Evolutionary conservation across 2,888 invertebrate species (phyloP), one percentile per base, ranked within the genome.

Genomic region (Actias luna): DNA sequence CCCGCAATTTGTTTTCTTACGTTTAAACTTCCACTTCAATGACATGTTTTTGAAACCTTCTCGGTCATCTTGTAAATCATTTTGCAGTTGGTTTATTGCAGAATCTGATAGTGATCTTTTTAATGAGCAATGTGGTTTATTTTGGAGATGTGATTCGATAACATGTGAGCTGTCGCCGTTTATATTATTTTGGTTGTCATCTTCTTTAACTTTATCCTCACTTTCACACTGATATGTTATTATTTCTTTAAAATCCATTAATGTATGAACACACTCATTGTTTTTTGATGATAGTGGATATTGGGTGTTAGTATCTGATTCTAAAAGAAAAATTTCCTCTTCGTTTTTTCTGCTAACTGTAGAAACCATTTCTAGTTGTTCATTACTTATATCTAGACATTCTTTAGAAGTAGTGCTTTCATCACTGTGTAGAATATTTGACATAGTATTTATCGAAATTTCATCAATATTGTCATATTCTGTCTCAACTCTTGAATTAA

Each of bases 81-180:
- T 69, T 61, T 73, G 69, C 50, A 70, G 70, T 7, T 63, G 67
- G 68, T 82, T 75, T 70, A 91, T 73, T 55, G 84, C 90, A 63
- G 91, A 87, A 72, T 92, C 92, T 33, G 92, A 92, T 58, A 87
- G 73, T 29, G 89, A 91, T 67, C 92, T 80, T 78, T 92, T 92
- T 29, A 88, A 79, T 42, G 73, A 65, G 63, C 65, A 67, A 29
- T 64, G 72, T 63, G 67, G 74, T 35, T 55, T 55, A 55, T 55
- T 50, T 29, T 14, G 29, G 29, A 55, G 7, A 29, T 29, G n/a
- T 12, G 46, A 10, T 25, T 50, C 12, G 1, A 25, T 50, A 50
- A 50, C 46, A 50, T 50, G 0, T 50, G 25, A 25, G 22, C 29
- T 55, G n/a, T 5, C n/a, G 2, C 29, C 10, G 60, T 42, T 22